Percentiles rank a stretch among this genome's conserved stretches.
phyloP scores from a whole-genome alignment of 2,888 invertebrate species.

The Xylocampa areola region DNA sequence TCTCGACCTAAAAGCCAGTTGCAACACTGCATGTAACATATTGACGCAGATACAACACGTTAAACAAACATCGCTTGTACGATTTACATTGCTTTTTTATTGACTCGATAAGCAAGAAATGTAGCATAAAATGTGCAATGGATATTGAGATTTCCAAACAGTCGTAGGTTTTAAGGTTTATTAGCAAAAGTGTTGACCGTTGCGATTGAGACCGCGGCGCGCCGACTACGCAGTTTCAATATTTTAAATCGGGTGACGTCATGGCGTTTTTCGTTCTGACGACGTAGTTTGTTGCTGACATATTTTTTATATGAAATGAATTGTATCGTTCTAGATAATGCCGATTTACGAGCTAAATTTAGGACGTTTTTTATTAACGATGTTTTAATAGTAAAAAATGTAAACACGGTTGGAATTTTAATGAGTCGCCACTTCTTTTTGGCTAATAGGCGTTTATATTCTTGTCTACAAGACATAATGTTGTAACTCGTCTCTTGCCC shows the following conservation, averaged over 20 bases:
- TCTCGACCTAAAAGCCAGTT: constrained; percentile 39
- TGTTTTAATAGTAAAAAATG: neutral
- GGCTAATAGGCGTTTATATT: neutral
- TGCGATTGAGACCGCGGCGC: constrained; percentile 13
- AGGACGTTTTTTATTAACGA: neutral
- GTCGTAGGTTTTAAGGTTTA: constrained; percentile 13
- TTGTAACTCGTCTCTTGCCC: constrained; percentile 4
- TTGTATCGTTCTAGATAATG: neutral
- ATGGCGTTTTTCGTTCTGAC: constrained; percentile 30
- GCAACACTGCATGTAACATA: constrained; percentile 29
- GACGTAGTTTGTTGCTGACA: no score
- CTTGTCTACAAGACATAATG: constrained; percentile 3
- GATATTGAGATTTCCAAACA: constrained; percentile 2
- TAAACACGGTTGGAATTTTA: neutral
- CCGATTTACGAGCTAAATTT: neutral
- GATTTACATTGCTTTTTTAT: constrained; percentile 27
- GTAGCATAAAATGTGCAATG: constrained; percentile 5
- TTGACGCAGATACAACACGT: constrained; percentile 3
- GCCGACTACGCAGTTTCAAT: constrained; percentile 56
- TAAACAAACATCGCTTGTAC: constrained; percentile 4
- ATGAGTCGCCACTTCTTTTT: neutral
- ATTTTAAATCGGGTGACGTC: constrained; percentile 48
- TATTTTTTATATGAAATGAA: neutral
- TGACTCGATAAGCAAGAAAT: neutral
- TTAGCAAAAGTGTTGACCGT: constrained; percentile 10